Base-by-base conservation (phyloP, 1,140 invertebrate genomes). In the Delia radicum region DNA sequence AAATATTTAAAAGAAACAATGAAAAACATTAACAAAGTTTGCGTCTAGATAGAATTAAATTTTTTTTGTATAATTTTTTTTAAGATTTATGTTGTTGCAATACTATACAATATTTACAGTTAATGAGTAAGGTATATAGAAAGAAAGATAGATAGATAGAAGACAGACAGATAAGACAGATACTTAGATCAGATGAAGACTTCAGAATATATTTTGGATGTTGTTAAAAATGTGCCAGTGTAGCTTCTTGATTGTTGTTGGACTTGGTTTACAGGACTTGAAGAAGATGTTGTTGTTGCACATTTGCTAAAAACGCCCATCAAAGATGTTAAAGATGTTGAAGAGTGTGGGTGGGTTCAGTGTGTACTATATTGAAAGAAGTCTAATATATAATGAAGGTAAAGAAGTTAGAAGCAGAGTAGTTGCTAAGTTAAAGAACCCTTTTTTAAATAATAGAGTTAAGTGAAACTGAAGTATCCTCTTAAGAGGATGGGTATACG, bases 191-290 rank as follows among this genome's bases (percentile, higher is more conserved):
- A n/a, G 24, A 55, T 8, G 8, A 21, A 21, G 48, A 21, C n/a
- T 55, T 55, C 48, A 55, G 48, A 21, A 21, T 21, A 55, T 8
- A 10, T 24, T 55, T 33, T 18, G 42, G 27, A 37, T 81, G 78
- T 79, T 82, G 81, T 78, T 82, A 79, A 79, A 79, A 76, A 80
- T 73, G 31, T 73, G 72, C 48, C 48, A 61, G 27, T 67, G 63
- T 28, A 81, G 46, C 42, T 55, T 74, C 29, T 74, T 74, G 72
- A 55, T 75, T 75, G 79, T 79, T 82, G 82, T 82, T 83, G 81
- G 81, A 81, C 81, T 82, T 81, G 75, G 33, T 79, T 77, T 77
- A 80, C 79, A 79, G 77, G 75, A 78, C 76, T 67, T 78, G 73
- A 21, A 26, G 26, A 26, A 67, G 29, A 37, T 0, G n/a, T 33